These are phyloP conservation scores for Chrysina gloriosa DNA, from an alignment of 2,888 invertebrate species.

Conservation along the genomic window DNA sequence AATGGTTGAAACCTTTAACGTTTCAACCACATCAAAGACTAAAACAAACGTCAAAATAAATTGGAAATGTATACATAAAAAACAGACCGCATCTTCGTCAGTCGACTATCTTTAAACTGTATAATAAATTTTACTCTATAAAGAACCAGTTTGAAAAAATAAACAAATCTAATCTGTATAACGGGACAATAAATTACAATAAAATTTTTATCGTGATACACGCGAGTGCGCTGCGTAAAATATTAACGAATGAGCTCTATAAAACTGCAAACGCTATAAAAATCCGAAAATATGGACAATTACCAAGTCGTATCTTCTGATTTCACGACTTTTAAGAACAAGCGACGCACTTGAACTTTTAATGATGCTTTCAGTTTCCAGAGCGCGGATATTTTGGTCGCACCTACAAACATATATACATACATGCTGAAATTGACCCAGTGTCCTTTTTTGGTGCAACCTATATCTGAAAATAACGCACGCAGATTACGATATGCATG, in stretches of 20 bases:
- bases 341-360: conserved; percentile 15
- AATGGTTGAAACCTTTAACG: too few species aligned
- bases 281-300: not conserved
- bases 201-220: not conserved
- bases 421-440: conserved; percentile 9
- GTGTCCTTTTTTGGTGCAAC: conserved; percentile 31
- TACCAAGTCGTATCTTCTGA: not conserved
- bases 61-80: too few species aligned
- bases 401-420: not conserved
- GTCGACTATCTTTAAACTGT: too few species aligned
- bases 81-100: too few species aligned
- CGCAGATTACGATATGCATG: not conserved
- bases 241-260: not conserved
- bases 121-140: too few species aligned
- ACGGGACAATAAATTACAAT: not conserved
- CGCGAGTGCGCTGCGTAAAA: not conserved
- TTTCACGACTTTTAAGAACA: not conserved
- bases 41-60: too few species aligned
- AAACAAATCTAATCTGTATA: too few species aligned
- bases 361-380: conserved; percentile 3
- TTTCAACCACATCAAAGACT: too few species aligned
- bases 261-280: not conserved
- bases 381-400: not conserved
- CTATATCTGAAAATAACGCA: conserved; percentile 16
- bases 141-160: too few species aligned